phyloP scores from a whole-genome alignment of 2,888 invertebrate genomes.

The Cinara cedri region DNA sequence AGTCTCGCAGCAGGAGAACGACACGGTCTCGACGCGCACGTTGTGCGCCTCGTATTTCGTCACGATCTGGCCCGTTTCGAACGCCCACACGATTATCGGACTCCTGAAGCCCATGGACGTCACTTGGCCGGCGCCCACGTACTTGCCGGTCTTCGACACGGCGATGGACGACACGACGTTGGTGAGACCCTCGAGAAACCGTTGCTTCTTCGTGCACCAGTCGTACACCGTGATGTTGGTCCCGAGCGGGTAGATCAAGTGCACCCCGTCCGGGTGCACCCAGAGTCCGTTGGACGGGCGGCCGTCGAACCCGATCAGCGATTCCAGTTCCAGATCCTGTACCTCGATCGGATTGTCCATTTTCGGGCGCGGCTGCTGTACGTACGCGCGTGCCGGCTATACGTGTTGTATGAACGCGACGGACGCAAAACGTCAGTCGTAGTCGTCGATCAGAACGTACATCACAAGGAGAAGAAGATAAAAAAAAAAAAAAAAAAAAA shows the following conservation, averaged over 20 bases:
- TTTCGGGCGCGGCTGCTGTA: not conserved
- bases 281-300: constrained; percentile 66
- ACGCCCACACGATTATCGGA: constrained; percentile 86
- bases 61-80: constrained; percentile 69
- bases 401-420: too few species aligned
- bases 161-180: constrained; percentile 79
- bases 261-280: constrained; percentile 74
- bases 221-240: constrained; percentile 77
- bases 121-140: constrained; percentile 86
- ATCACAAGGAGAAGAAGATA: too few species aligned
- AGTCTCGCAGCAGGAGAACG: constrained; percentile 79
- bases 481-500: too few species aligned
- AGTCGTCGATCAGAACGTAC: too few species aligned
- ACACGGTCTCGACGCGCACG: constrained; percentile 82
- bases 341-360: constrained; percentile 61
- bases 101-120: constrained; percentile 81
- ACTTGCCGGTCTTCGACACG: constrained; percentile 76
- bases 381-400: too few species aligned
- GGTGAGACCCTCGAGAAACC: constrained; percentile 79
- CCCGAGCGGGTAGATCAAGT: constrained; percentile 79
- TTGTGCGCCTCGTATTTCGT: constrained; percentile 83
- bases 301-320: constrained; percentile 81
- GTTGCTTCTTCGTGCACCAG: constrained; percentile 73
- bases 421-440: too few species aligned
- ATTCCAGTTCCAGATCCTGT: constrained; percentile 70